These are phyloP conservation scores for Gymnothorax reevesii DNA, from an alignment of 2,797 vertebrate species.

Conservation along the genomic window DNA sequence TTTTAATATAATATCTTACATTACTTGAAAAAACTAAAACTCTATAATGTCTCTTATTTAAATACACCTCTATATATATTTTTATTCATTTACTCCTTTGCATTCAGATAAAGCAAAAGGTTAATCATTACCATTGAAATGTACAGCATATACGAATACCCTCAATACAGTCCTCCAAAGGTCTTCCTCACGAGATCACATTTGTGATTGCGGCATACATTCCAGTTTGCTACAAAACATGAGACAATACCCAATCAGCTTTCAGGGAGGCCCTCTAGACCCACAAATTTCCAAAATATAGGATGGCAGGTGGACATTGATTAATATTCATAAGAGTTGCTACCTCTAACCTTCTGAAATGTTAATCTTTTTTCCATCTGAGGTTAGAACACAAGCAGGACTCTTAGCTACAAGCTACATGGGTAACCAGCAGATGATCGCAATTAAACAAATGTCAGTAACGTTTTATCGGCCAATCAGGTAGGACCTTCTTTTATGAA, in stretches of 20 bases:
- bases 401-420: too few relatives aligned
- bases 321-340: too few relatives aligned
- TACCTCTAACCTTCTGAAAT: too few relatives aligned
- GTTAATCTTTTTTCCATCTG: too few relatives aligned
- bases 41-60: background rate
- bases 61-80: conserved; percentile 29
- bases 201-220: background rate
- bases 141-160: conserved; percentile 13
- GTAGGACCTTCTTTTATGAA: too few relatives aligned
- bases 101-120: conserved; percentile 27
- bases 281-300: too few relatives aligned
- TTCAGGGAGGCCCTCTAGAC: background rate
- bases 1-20: conserved; percentile 24
- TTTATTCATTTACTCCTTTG: background rate
- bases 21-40: conserved; percentile 24
- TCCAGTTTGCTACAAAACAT: background rate
- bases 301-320: too few relatives aligned
- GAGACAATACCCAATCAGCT: background rate
- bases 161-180: background rate
- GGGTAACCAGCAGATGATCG: too few relatives aligned
- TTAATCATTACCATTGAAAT: conserved; percentile 20
- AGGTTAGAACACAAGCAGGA: too few relatives aligned
- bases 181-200: background rate
- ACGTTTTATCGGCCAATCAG: too few relatives aligned
- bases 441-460: too few relatives aligned